Percentiles rank a stretch among this genome's conserved stretches.
phyloP scores from a whole-genome alignment of 2,113 vertebrate genomes.

The Gallinago undulata region DNA sequence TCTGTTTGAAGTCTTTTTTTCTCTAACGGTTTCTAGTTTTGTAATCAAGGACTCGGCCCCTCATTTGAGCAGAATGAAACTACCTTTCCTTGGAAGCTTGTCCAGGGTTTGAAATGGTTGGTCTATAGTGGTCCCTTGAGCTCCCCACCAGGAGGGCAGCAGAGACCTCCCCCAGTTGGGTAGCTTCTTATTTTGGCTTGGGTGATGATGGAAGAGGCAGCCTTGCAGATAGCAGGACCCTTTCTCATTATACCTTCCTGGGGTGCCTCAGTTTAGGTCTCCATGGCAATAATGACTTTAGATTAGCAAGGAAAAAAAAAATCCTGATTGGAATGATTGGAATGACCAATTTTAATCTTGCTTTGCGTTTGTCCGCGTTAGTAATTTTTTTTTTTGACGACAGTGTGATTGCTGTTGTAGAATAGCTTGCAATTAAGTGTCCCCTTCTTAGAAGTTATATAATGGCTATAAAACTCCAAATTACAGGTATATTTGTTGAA shows the following conservation, averaged over 20 bases:
- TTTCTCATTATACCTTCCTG: not conserved
- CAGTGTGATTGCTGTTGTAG: not conserved
- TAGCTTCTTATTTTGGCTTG: not conserved
- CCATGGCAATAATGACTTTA: not conserved
- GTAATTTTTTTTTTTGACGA: not conserved
- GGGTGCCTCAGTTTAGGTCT: not conserved
- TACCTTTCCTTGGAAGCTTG: not conserved
- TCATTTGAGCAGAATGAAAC: not conserved
- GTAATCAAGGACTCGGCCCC: not conserved
- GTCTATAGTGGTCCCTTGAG: not conserved
- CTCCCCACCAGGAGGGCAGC: not conserved
- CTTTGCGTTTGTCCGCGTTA: not conserved
- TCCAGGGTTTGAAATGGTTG: not conserved
- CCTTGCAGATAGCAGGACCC: not conserved
- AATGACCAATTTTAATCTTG: not conserved
- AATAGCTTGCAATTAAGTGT: not conserved
- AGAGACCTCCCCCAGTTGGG: not conserved
- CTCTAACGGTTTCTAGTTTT: not conserved
- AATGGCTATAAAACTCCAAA: not conserved
- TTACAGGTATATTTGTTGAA: not conserved
- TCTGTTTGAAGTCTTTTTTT: not conserved
- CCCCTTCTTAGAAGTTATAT: not conserved
- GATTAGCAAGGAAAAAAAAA: not conserved
- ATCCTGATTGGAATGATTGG: not conserved
- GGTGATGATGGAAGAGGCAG: not conserved